phyloP scores from a whole-genome alignment of 1,140 invertebrate genomes.

The Calliphora vicina region DNA sequence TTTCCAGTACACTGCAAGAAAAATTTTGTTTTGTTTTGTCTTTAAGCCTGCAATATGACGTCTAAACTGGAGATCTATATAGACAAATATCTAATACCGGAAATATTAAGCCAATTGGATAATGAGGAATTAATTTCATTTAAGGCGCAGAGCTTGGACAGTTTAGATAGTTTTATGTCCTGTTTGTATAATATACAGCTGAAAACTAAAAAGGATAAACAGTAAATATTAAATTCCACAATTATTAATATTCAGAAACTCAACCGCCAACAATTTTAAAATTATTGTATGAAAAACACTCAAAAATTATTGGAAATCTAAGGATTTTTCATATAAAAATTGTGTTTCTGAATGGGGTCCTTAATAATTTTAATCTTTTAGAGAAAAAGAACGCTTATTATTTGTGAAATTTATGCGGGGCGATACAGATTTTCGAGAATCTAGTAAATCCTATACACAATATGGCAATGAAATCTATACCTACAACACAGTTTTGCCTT shows the following conservation, averaged over 20 bases:
- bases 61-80: conserved; percentile 51
- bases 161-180: conserved; percentile 61
- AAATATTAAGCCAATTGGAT: conserved; percentile 50
- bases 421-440: conserved; percentile 47
- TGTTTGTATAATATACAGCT: conserved; percentile 53
- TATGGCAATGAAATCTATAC: conserved; percentile 56
- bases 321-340: too few relatives aligned
- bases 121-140: conserved; percentile 43
- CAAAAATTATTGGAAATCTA: too few relatives aligned
- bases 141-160: conserved; percentile 51
- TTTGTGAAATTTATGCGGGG: conserved; percentile 60
- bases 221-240: neutral
- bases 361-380: neutral
- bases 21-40: too few relatives aligned
- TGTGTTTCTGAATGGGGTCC: too few relatives aligned
- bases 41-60: neutral
- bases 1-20: too few relatives aligned
- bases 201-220: conserved; percentile 39
- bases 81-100: conserved; percentile 48
- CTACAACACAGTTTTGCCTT: conserved; percentile 51
- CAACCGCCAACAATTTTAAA: too few relatives aligned
- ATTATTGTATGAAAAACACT: too few relatives aligned
- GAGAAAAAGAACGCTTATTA: conserved; percentile 42
- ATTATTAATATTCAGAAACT: too few relatives aligned
- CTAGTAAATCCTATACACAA: conserved; percentile 54